Evolutionary conservation across 2,113 vertebrate genomes (phyloP).

Genomic region (Calyptomena viridis): DNA sequence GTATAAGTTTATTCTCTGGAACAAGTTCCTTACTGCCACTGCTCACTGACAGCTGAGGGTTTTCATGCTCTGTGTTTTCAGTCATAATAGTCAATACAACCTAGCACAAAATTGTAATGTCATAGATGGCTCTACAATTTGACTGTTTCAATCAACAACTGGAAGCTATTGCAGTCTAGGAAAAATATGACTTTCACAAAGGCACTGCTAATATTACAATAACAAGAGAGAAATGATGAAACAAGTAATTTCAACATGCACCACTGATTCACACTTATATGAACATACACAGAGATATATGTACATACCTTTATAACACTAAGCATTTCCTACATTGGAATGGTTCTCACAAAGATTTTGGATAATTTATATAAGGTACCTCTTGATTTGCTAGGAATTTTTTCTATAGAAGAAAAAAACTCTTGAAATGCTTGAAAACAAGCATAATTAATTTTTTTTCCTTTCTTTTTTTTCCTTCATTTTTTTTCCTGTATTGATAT

Average conservation of each 20-base stretch:
- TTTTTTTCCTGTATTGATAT: neutral
- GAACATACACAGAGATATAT: neutral
- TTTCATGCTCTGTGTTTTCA: neutral
- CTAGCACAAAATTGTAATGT: neutral
- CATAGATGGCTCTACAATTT: neutral
- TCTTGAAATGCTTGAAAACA: neutral
- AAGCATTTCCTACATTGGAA: neutral
- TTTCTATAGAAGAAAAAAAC: neutral
- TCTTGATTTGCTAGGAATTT: neutral
- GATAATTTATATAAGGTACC: neutral
- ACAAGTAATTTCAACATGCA: neutral
- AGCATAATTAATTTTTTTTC: neutral
- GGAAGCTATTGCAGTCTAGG: neutral
- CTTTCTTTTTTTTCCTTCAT: rapidly evolving
- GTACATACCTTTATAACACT: neutral
- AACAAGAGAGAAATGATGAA: neutral
- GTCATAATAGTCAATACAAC: neutral
- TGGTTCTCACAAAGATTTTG: neutral
- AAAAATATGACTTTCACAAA: neutral
- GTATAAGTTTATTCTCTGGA: neutral
- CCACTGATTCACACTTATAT: rapidly evolving
- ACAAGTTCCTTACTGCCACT: neutral
- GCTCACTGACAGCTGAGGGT: neutral
- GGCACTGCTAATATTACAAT: neutral
- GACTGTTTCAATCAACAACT: neutral